These are phyloP conservation scores for Cephalopholis sonnerati DNA, from an alignment of 2,113 vertebrate species.

Conservation along the genomic window DNA sequence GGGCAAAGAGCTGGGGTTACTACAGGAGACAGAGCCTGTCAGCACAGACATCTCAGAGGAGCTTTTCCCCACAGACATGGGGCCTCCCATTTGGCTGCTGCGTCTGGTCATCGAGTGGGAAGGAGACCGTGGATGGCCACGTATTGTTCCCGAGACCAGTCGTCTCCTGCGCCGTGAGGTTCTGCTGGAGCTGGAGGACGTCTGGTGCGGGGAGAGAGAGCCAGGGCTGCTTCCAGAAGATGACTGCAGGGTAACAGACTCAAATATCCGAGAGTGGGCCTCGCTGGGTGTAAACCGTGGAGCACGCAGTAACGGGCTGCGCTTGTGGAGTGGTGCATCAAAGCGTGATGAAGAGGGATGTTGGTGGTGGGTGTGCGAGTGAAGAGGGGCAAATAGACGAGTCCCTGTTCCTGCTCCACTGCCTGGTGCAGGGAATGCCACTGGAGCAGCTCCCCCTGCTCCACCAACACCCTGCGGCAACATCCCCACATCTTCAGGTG, in stretches of 20 bases:
- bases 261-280: slow-evolving; percentile 97
- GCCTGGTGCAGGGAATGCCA: slow-evolving; percentile 82
- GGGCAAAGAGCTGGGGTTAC: slow-evolving; percentile 88
- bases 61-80: slow-evolving; percentile 67
- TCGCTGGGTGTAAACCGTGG: slow-evolving; percentile 96
- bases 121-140: slow-evolving; percentile 91
- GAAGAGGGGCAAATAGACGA: slow-evolving; percentile 91
- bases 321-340: slow-evolving; percentile 91
- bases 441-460: slow-evolving; percentile 79
- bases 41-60: slow-evolving; percentile 83
- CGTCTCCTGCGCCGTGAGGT: slow-evolving; percentile 87
- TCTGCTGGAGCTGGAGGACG: slow-evolving; percentile 81
- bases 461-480: slow-evolving; percentile 80
- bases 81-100: slow-evolving; percentile 91
- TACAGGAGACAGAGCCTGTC: slow-evolving; percentile 75
- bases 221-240: slow-evolving; percentile 86
- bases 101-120: slow-evolving; percentile 98
- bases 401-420: slow-evolving; percentile 81
- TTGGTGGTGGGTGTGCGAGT: slow-evolving; percentile 82
- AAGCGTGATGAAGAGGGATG: slow-evolving; percentile 87
- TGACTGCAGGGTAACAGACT: slow-evolving; percentile 92
- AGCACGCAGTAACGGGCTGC: slow-evolving; percentile 92
- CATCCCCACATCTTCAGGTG: slow-evolving; percentile 94
- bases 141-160: slow-evolving; percentile 86
- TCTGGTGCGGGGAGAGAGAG: slow-evolving; percentile 85